Conservation (phyloP, 2,797 vertebrate genomes). For the Coregonus sp. region DNA sequence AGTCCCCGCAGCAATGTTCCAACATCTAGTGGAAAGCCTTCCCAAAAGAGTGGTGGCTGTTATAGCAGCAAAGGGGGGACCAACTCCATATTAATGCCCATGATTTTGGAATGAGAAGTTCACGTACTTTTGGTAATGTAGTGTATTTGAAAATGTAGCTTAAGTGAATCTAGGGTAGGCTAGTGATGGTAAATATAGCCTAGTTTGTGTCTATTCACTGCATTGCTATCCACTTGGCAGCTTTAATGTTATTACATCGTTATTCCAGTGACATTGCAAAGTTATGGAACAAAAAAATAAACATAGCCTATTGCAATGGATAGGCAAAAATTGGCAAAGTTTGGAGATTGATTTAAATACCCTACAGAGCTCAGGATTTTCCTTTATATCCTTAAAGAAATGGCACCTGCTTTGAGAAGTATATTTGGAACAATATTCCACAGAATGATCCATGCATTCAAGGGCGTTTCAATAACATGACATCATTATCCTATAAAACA, state of each 20-base stretch:
- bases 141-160: no score
- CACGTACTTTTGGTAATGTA: no score
- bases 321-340: neutral
- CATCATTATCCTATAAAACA: neutral
- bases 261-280: no score
- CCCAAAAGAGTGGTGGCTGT: no score
- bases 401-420: neutral
- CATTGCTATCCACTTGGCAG: constrained; percentile 1
- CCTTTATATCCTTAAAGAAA: neutral
- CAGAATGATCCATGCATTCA: neutral
- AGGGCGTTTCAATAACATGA: neutral
- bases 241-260: constrained; percentile 25
- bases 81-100: no score
- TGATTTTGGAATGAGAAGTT: no score
- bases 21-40: no score
- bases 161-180: no score
- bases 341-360: no score
- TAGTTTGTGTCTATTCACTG: neutral
- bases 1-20: no score
- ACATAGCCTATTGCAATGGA: constrained; percentile 13
- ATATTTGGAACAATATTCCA: neutral
- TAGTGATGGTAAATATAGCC: no score
- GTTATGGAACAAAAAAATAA: constrained; percentile 16
- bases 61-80: no score
- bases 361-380: neutral